Percentiles rank a stretch among this genome's conserved stretches.
These are phyloP conservation scores for Centropyge bicolor DNA, from an alignment of 2,797 vertebrate species.

Conservation along the genomic window DNA sequence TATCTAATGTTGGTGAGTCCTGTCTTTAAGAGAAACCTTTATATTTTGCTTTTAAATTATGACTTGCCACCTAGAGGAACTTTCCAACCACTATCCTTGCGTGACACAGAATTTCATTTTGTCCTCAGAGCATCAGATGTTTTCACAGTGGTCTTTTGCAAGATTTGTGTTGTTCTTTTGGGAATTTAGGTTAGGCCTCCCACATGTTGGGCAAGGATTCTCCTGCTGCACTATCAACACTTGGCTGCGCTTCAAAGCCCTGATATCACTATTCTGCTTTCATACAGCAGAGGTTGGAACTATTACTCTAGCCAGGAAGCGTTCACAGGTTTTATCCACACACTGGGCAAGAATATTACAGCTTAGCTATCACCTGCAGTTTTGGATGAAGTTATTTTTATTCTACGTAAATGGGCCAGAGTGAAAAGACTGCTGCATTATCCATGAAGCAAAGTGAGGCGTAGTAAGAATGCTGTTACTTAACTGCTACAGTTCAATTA, in stretches of 20 bases:
- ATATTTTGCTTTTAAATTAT: background rate
- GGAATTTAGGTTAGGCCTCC: background rate
- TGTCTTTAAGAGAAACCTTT: background rate
- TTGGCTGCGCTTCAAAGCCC: background rate
- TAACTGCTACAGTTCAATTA: background rate
- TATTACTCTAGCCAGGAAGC: background rate
- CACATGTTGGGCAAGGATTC: background rate
- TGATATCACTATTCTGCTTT: background rate
- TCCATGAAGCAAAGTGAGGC: background rate
- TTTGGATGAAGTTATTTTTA: background rate
- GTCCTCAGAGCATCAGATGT: background rate
- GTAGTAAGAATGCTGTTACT: background rate
- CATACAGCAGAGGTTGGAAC: background rate
- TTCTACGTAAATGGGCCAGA: background rate
- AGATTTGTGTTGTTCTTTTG: background rate
- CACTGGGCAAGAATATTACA: background rate
- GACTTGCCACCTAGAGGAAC: background rate
- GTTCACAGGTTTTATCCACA: too few relatives aligned
- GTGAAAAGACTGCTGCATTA: background rate
- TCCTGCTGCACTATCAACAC: background rate
- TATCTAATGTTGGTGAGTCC: background rate
- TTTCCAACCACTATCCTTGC: background rate
- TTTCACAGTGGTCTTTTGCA: background rate
- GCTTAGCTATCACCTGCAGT: background rate
- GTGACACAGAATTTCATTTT: background rate